phyloP scores from a whole-genome alignment of 2,888 invertebrate genomes.

The Terebella lapidaria region DNA sequence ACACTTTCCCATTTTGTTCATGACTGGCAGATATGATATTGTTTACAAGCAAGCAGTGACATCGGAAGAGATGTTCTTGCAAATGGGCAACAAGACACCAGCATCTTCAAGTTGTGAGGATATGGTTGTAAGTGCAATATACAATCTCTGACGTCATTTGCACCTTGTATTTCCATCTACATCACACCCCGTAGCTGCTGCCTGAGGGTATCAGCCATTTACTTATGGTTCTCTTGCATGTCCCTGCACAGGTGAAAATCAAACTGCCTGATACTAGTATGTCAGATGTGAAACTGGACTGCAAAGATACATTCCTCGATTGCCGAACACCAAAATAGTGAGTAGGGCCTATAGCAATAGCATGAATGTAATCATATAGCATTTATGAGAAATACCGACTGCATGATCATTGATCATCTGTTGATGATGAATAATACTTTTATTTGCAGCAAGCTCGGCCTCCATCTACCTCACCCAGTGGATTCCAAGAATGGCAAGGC shows the following conservation, averaged over 20 bases:
- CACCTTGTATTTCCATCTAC: background rate
- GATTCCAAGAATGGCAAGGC: constrained; percentile 77
- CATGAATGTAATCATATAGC: too few species aligned
- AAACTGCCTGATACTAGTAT: constrained; percentile 71
- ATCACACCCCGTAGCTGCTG: background rate
- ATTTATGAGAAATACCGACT: too few species aligned
- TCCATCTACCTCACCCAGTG: constrained; percentile 76
- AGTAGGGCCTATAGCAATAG: too few species aligned
- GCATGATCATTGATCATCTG: too few species aligned
- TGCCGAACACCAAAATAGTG: constrained; percentile 51
- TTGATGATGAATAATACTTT: too few species aligned
- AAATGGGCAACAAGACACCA: constrained; percentile 77
- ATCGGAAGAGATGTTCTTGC: constrained; percentile 77
- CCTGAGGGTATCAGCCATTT: background rate
- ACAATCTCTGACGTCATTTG: background rate
- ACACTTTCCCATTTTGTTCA: too few species aligned
- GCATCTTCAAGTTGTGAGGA: constrained; percentile 81
- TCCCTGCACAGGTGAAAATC: constrained; percentile 55
- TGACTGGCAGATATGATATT: constrained; percentile 63
- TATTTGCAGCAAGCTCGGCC: constrained; percentile 61
- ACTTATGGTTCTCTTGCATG: too few species aligned
- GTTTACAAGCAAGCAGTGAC: constrained; percentile 79
- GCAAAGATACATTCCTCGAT: constrained; percentile 60
- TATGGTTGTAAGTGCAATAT: constrained; percentile 63
- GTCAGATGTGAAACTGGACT: constrained; percentile 71